phyloP scores from a whole-genome alignment of 2,113 vertebrate species.

The Axis porcinus region DNA sequence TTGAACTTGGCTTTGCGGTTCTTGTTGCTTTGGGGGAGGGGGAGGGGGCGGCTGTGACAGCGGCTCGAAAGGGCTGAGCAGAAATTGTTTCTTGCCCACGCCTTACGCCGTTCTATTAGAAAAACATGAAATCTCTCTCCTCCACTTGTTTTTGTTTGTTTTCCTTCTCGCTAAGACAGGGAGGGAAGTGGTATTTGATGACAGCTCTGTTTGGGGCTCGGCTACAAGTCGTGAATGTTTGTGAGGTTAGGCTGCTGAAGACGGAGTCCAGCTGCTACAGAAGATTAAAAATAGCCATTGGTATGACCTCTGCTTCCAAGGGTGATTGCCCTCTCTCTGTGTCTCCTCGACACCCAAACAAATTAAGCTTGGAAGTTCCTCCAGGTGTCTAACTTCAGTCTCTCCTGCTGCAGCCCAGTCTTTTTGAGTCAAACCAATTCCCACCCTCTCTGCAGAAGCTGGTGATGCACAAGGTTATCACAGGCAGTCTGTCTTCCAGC shows the following conservation, averaged over 20 bases:
- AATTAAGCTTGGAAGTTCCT: neutral
- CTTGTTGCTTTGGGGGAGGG: neutral
- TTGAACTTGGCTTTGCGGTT: neutral
- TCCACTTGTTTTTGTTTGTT: neutral
- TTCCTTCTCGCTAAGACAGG: neutral
- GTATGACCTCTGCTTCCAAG: neutral
- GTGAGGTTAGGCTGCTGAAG: neutral
- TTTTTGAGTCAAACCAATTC: neutral
- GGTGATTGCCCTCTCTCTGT: neutral
- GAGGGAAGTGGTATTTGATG: neutral
- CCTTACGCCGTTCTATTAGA: neutral
- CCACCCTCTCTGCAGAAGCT: neutral
- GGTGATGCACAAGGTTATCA: neutral
- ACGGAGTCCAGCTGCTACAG: neutral
- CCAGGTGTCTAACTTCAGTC: neutral
- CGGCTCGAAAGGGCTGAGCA: neutral
- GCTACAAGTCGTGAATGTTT: neutral
- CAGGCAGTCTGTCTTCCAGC: neutral
- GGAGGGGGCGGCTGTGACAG: neutral
- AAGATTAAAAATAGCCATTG: neutral
- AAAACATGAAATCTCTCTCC: slow-evolving; percentile 10
- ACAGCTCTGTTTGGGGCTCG: neutral
- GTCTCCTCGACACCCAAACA: neutral
- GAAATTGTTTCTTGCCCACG: neutral
- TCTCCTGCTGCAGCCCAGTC: neutral